Evolutionary conservation across 1,140 invertebrate species (phyloP), one percentile per base, ranked within the genome.

Genomic region (Epicauta chinensis): DNA sequence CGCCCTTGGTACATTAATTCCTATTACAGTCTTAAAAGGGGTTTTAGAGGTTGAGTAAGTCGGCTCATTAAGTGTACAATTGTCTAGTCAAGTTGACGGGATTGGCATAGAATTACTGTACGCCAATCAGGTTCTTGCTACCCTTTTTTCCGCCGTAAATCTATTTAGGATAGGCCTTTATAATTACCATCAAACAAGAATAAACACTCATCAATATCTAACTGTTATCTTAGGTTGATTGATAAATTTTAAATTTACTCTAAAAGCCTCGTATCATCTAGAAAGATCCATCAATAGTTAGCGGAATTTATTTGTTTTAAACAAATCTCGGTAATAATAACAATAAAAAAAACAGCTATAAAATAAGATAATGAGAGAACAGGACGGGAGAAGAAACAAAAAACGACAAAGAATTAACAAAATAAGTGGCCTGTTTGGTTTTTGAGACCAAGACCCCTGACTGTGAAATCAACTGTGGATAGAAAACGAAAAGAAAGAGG

Each of bases 161-260:
- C n/a, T n/a, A 23, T 23, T 23, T 23, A 37, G n/a, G 41, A 16
- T 49, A 52, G 55, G 49, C 52, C 50, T 53, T 56, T 56, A 56
- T 56, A 56, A 56, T 56, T 56, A 56, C 50, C 47, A 53, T 46
- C 46, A 40, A 44, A 43, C 50, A 51, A 53, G 55, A 53, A 49
- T 37, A 56, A 48, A 51, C 50, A 56, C 54, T 53, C 55, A 56
- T 56, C 55, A 56, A 56, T 56, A 56, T 49, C 40, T 53, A 37
- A 52, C 52, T 56, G 52, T 56, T 43, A 56, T 52, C 39, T 23
- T 7, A 7, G 23, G 23, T 23, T 12, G 29, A 11, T 38, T 17
- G 45, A 47, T 47, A 47, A 46, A 34, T 23, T 23, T 23, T 23
- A 3, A 23, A 23, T 23, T 23, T 2, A 23, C 23, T 3, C 7